Conservation (phyloP, 2,797 vertebrate species). For the Alectoris magna region DNA sequence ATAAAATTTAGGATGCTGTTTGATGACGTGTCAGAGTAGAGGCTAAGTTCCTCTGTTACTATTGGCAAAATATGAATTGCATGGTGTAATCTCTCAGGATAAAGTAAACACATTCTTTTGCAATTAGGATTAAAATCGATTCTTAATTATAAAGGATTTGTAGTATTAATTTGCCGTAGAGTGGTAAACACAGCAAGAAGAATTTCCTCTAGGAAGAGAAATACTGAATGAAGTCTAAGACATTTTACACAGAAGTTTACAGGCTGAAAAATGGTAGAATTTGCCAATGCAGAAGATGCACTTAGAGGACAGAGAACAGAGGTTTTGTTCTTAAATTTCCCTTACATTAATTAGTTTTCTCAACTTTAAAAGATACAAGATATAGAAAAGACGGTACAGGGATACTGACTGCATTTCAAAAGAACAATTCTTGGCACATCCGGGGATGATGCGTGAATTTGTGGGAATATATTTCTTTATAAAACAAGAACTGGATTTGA, state of each 20-base stretch:
- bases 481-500: background rate
- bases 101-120: conserved; percentile 33
- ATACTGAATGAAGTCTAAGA: background rate
- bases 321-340: background rate
- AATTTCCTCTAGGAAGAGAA: background rate
- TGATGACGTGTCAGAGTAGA: background rate
- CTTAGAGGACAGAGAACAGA: background rate
- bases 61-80: background rate
- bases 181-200: background rate
- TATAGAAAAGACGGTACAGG: background rate
- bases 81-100: background rate
- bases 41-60: background rate
- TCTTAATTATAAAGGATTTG: conserved; percentile 29
- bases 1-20: background rate
- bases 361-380: background rate
- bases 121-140: conserved; percentile 34
- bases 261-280: background rate
- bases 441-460: background rate
- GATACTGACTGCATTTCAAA: background rate
- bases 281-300: background rate
- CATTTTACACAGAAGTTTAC: background rate
- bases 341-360: background rate
- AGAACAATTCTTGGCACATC: background rate
- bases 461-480: background rate
- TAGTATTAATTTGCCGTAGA: conserved; percentile 24